Conservation (phyloP, 2,113 vertebrate genomes). For the Chinchilla lanigera region DNA sequence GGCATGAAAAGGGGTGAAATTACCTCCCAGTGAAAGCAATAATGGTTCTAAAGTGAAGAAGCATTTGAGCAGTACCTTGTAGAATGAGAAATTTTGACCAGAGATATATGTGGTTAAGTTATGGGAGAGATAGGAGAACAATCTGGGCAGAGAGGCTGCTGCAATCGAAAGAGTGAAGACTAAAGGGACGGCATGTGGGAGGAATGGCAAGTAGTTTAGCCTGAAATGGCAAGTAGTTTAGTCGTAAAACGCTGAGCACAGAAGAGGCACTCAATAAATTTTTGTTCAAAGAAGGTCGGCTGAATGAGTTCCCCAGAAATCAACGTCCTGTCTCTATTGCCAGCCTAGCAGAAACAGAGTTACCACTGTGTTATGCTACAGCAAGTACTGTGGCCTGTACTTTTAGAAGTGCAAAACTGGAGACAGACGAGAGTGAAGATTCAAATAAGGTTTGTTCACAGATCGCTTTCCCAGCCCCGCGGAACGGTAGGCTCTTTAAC, state of each 20-base stretch:
- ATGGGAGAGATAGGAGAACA: not conserved
- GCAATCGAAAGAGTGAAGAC: slow-evolving; percentile 3
- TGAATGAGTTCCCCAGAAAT: slow-evolving; percentile 60
- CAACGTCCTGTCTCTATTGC: slow-evolving; percentile 17
- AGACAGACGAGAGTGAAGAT: not conserved
- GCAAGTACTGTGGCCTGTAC: not conserved
- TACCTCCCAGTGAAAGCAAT: not conserved
- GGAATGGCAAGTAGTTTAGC: slow-evolving; percentile 56
- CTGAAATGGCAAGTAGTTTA: slow-evolving; percentile 16
- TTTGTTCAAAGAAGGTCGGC: slow-evolving; percentile 60
- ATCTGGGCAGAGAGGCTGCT: not conserved
- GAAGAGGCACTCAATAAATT: slow-evolving; percentile 67
- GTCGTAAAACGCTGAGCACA: slow-evolving; percentile 58
- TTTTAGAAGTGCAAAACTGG: not conserved
- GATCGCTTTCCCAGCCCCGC: not conserved
- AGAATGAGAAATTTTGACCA: not conserved
- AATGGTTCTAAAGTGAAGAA: slow-evolving; percentile 44
- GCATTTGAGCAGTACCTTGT: not conserved
- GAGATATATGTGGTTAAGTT: not conserved
- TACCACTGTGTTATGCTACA: not conserved
- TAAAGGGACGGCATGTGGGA: not conserved
- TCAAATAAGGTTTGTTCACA: not conserved
- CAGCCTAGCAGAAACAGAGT: slow-evolving; percentile 44
- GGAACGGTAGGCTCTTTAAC: slow-evolving; percentile 16
- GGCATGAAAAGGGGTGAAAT: not conserved